Percentiles rank a stretch among this genome's conserved stretches.
Conservation (phyloP, 2,113 vertebrate genomes). For the Otolemur garnettii region DNA sequence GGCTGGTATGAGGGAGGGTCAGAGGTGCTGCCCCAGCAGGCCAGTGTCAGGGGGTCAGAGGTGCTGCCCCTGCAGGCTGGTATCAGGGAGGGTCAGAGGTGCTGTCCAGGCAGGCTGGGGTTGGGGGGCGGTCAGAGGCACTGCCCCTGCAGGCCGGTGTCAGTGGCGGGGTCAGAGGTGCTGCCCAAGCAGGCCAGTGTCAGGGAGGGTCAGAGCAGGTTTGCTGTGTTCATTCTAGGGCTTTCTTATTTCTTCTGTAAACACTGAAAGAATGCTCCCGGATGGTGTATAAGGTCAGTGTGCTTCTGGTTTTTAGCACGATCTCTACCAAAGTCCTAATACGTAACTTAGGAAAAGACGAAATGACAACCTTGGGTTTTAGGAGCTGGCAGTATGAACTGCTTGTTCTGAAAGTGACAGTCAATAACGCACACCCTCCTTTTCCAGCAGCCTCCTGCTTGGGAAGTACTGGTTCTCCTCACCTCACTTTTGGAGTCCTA, state of each 20-base stretch:
- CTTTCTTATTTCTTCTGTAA: neutral
- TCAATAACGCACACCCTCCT: neutral
- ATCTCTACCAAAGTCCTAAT: neutral
- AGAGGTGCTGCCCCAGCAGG: neutral
- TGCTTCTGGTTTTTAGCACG: neutral
- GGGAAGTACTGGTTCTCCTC: neutral
- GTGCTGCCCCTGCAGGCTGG: too few relatives aligned
- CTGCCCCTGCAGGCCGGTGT: too few relatives aligned
- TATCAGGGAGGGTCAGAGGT: too few relatives aligned
- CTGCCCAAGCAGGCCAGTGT: neutral
- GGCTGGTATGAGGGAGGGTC: too few relatives aligned
- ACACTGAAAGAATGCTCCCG: neutral
- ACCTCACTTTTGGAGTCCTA: neutral
- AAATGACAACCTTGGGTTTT: neutral
- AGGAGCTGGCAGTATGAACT: neutral
- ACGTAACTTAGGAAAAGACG: neutral
- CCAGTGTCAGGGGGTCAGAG: too few relatives aligned
- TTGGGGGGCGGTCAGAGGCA: too few relatives aligned
- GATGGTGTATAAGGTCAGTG: neutral
- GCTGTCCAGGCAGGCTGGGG: too few relatives aligned
- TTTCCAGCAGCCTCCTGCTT: neutral
- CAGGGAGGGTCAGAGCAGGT: too few relatives aligned
- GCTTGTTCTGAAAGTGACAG: neutral
- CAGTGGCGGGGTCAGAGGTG: too few relatives aligned
- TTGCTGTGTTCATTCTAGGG: neutral